A percentile compares a stretch with the other conserved stretches of the same genome.
Conservation (phyloP, 2,113 vertebrate species). For the Nettapus auritus region DNA sequence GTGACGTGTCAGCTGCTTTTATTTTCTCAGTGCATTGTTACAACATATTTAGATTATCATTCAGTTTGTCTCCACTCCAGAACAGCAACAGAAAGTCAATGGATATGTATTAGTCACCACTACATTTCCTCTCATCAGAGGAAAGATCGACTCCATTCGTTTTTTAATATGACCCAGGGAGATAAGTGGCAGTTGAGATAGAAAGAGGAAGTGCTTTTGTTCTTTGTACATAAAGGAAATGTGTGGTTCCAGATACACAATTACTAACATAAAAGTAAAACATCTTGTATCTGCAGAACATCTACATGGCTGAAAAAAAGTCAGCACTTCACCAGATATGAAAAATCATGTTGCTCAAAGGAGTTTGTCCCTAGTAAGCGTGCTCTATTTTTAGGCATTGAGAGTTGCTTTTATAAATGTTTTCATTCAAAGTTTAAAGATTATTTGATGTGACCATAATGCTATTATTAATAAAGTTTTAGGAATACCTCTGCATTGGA, state of each 20-base stretch:
- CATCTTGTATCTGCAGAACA: neutral
- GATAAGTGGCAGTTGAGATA: neutral
- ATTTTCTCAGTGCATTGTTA: neutral
- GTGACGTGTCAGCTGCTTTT: neutral
- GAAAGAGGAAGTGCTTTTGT: neutral
- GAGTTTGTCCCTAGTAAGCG: neutral
- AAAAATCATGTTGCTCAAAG: neutral
- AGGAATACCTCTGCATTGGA: neutral
- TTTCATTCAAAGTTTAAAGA: neutral
- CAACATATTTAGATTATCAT: neutral
- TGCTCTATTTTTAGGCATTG: neutral
- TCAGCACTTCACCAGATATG: neutral
- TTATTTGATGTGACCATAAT: neutral
- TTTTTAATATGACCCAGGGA: constrained; percentile 5
- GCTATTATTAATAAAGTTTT: neutral
- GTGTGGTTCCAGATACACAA: neutral
- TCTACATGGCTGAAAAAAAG: neutral
- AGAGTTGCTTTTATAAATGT: neutral
- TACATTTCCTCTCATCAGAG: constrained; percentile 23
- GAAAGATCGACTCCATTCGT: neutral
- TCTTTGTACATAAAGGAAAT: neutral
- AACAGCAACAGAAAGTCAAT: constrained; percentile 39
- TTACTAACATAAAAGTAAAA: neutral
- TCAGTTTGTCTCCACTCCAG: constrained; percentile 3
- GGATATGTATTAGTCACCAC: neutral